These are phyloP conservation scores for Scatophagus argus DNA, from an alignment of 2,113 vertebrate species.

Conservation along the genomic window DNA sequence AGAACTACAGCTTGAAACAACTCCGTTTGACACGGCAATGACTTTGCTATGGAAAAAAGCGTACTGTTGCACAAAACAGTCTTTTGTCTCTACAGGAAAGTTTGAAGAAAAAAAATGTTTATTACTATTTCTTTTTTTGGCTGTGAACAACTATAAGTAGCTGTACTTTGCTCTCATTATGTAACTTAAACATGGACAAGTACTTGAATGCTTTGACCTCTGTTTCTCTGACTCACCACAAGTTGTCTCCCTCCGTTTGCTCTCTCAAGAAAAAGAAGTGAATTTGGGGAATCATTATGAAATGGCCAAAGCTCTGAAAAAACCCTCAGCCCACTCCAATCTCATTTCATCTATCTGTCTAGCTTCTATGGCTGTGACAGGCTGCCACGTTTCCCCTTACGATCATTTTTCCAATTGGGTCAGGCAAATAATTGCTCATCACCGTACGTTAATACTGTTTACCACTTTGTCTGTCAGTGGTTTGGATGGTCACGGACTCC, in stretches of 20 bases:
- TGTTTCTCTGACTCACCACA: slow-evolving; percentile 32
- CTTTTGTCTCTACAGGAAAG: slow-evolving; percentile 5
- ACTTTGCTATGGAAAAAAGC: slow-evolving; percentile 43
- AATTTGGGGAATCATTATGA: slow-evolving; percentile 57
- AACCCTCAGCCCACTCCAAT: slow-evolving; percentile 29
- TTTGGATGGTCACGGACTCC: slow-evolving; percentile 33
- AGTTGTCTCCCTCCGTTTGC: slow-evolving; percentile 38
- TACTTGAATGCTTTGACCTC: slow-evolving; percentile 33
- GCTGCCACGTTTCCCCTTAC: slow-evolving; percentile 38
- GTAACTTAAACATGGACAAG: slow-evolving; percentile 46
- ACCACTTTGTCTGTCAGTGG: slow-evolving; percentile 73
- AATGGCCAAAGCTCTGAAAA: slow-evolving; percentile 30
- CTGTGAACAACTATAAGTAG: slow-evolving; percentile 38
- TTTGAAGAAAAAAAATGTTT: background rate
- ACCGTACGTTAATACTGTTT: slow-evolving; percentile 76
- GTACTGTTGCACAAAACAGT: slow-evolving; percentile 29
- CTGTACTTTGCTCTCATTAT: slow-evolving; percentile 30
- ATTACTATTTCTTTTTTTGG: background rate
- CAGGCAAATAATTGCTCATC: slow-evolving; percentile 79
- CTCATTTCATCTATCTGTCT: slow-evolving; percentile 21
- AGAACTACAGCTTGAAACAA: slow-evolving; percentile 57
- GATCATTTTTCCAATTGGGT: slow-evolving; percentile 66
- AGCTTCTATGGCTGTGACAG: slow-evolving; percentile 31
- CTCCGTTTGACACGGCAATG: slow-evolving; percentile 51
- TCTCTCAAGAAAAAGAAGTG: slow-evolving; percentile 23